Base-by-base conservation (phyloP, 2,888 invertebrate genomes). In the Nemotelus pantherinus region DNA sequence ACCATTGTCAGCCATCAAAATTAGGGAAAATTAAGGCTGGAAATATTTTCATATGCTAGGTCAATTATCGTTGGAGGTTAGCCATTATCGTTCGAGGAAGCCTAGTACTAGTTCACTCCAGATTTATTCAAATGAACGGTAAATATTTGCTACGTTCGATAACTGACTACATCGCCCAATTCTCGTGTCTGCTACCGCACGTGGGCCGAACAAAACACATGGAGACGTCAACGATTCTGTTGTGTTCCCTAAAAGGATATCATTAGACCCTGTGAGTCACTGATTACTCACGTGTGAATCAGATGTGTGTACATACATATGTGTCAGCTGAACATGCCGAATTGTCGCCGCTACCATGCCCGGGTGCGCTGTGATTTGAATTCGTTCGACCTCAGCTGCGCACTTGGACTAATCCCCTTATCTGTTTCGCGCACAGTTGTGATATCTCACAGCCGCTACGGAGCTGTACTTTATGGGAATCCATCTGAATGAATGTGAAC, bases 321-420 rank as follows among this genome's bases (percentile, higher is more conserved):
- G 4, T n/a, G 63, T 41, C 4, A 3, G 25, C 39, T 41, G 43
- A 3, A 41, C 2, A 68, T 65, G 48, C 50, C 41, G 50, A 68
- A 68, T 50, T 68, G 68, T 50, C 25, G 25, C 1, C 3, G 53
- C 68, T 44, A 70, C 53, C 47, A 43, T 45, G 10, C 3, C 44
- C 55, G 70, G 70, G 44, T 55, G 70, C 57, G 74, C 74, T 60
- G 74, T 74, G 74, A 74, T 74, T 74, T 74, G 45, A 58, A 58
- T 58, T 45, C 6, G 10, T 47, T 47, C 10, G 48, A 63, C 25
- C 25, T 25, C 74, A 74, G 74, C 74, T 74, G 74, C 74, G 60
- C 60, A 48, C 60, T 60, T 72, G 58, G 48, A 48, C 48, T 58
- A 74, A 74, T 74, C 63, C 74, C 74, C 74, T 74, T 74, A 74